These are phyloP conservation scores for Hipposideros armiger DNA, from an alignment of 2,113 vertebrate species.

Conservation along the genomic window DNA sequence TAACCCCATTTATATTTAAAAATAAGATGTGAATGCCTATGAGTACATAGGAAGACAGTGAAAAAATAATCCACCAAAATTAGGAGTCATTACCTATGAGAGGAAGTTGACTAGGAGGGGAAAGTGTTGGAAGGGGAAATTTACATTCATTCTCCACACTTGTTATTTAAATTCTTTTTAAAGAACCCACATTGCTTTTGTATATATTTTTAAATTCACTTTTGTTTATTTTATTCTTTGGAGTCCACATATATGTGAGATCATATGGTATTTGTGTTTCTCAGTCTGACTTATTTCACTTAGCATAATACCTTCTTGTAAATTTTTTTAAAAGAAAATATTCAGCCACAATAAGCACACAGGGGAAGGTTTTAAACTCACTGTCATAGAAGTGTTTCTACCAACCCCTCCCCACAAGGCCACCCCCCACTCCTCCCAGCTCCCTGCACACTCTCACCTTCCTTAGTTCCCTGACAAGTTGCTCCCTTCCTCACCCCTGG, in stretches of 20 bases:
- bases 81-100: not conserved
- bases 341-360: not conserved
- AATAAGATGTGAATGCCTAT: rapidly evolving
- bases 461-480: not conserved
- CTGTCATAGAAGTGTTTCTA: rapidly evolving
- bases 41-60: rapidly evolving
- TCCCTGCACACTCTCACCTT: not conserved
- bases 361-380: not conserved
- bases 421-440: not conserved
- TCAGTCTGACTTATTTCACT: too few relatives aligned
- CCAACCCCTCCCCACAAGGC: rapidly evolving
- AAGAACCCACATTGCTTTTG: not conserved
- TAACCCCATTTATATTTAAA: rapidly evolving
- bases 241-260: not conserved
- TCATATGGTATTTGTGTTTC: too few relatives aligned
- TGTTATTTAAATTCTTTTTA: not conserved
- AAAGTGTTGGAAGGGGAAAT: not conserved
- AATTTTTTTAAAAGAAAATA: not conserved
- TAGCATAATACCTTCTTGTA: too few relatives aligned
- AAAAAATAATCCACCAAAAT: not conserved
- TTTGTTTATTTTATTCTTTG: not conserved
- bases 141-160: not conserved
- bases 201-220: not conserved
- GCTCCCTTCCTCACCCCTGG: too few relatives aligned
- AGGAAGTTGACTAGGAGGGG: not conserved